A percentile compares a stretch with the other conserved stretches of the same genome.
phyloP scores from a whole-genome alignment of 1,140 invertebrate species.

The Gonioctena quinquepunctata region DNA sequence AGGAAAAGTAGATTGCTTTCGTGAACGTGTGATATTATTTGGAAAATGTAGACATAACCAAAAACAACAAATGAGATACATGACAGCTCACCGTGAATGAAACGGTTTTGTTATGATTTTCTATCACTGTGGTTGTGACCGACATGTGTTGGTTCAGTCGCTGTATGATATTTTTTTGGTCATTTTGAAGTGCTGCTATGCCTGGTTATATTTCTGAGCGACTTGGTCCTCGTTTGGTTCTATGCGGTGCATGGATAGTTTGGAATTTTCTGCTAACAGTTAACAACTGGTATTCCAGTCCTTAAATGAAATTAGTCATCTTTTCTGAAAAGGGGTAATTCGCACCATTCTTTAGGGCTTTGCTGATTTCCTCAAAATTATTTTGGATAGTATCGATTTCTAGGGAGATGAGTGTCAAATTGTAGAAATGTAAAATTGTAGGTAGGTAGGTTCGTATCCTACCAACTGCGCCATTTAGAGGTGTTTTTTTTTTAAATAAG shows the following conservation, averaged over 20 bases:
- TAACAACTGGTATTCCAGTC: too few species aligned
- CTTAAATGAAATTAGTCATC: too few species aligned
- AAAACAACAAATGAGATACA: too few species aligned
- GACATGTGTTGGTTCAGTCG: neutral
- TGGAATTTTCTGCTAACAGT: neutral
- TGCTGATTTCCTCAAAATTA: neutral
- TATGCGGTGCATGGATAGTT: too few species aligned
- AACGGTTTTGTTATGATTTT: neutral
- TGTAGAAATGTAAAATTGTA: neutral
- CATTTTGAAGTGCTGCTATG: slow-evolving; percentile 1
- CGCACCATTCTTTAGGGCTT: neutral
- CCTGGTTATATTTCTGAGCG: slow-evolving; percentile 13
- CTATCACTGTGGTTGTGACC: neutral
- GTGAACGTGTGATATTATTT: too few species aligned
- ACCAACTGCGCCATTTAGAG: too few species aligned
- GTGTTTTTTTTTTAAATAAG: too few species aligned
- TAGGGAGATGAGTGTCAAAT: neutral
- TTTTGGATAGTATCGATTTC: neutral
- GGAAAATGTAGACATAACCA: too few species aligned
- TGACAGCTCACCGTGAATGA: too few species aligned
- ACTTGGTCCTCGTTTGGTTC: slow-evolving; percentile 15
- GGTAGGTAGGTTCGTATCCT: neutral
- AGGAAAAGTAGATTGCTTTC: too few species aligned
- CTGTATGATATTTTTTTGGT: slow-evolving; percentile 10
- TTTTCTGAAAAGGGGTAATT: too few species aligned